These are phyloP conservation scores for Morelia viridis DNA, from an alignment of 2,797 vertebrate species.

Conservation along the genomic window DNA sequence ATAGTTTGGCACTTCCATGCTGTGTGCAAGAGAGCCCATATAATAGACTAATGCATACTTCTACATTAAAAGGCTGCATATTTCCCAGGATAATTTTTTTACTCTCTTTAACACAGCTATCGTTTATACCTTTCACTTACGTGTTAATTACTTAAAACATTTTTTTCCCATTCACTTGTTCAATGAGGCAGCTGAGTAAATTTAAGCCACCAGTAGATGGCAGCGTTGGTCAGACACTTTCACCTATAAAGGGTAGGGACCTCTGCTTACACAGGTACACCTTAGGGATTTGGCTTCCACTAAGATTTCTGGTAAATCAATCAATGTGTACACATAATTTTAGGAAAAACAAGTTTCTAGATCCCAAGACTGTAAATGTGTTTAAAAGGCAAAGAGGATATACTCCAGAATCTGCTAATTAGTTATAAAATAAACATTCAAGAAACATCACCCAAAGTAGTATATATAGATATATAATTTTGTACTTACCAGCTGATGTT, in stretches of 20 bases:
- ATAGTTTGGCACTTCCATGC: conserved; percentile 45
- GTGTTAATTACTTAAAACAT: conserved; percentile 39
- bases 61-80: conserved; percentile 21
- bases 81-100: conserved; percentile 38
- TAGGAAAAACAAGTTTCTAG: conserved; percentile 17
- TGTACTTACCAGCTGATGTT: neutral
- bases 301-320: conserved; percentile 6
- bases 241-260: conserved; percentile 13
- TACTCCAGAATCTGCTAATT: neutral
- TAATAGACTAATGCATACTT: conserved; percentile 40
- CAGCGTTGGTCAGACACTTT: conserved; percentile 59
- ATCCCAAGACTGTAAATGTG: neutral
- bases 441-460: neutral
- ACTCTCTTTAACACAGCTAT: conserved; percentile 20
- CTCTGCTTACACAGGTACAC: neutral
- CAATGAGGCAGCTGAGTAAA: conserved; percentile 33
- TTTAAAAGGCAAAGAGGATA: neutral
- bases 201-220: conserved; percentile 74
- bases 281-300: neutral
- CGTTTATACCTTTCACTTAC: conserved; percentile 34
- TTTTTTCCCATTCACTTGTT: conserved; percentile 33
- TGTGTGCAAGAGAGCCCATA: conserved; percentile 31
- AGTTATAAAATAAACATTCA: neutral
- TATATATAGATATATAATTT: neutral
- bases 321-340: neutral